Base-by-base conservation (phyloP, 2,797 vertebrate genomes). In the Yasuhikotakia modesta region DNA sequence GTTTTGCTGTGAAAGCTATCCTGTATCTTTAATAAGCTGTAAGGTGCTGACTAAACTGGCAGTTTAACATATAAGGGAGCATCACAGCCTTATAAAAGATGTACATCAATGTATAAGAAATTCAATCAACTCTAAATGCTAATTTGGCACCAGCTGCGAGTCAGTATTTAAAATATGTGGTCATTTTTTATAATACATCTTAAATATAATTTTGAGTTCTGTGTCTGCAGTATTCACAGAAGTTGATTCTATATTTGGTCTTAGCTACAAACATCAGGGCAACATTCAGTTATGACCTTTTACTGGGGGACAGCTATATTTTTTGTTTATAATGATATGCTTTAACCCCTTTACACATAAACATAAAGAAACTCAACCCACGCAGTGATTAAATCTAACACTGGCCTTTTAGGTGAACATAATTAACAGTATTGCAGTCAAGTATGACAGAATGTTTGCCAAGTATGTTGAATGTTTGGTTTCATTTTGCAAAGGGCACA, bases 21-120 rank as follows among this genome's bases (percentile, higher is more conserved):
- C 4, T 39, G 35, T 39, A 39, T 7, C 35, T 8, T 39, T 5
- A 39, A 8, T 39, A 39, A 39, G 35, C 4, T 39, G 35, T 39
- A 39, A 39, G 10, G 7, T 73, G 14, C 60, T 64, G 60, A 53
- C 14, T 16, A 64, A 64, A 52, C 8, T 35, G 19, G 13, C 19
- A 53, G 35, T 39, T 39, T 39, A 39, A 39, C 10, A 8, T 39
- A 27, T 79, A 72, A 84, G 63, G 85, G 11, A 61, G 76, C 63
- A 85, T 82, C 80, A n/a, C 75, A 22, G 27, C 19, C 70, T 83
- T 66, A 70, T 82, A 80, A 83, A 64, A 81, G 81, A 71, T 81
- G 75, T 82, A 80, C 83, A 63, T 78, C 43, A n/a, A 50, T 63
- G 72, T 39, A 39, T 27, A 4, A 64, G 67, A 50, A 67, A 66